phyloP scores from a whole-genome alignment of 2,888 invertebrate species.

The Arge pagana region DNA sequence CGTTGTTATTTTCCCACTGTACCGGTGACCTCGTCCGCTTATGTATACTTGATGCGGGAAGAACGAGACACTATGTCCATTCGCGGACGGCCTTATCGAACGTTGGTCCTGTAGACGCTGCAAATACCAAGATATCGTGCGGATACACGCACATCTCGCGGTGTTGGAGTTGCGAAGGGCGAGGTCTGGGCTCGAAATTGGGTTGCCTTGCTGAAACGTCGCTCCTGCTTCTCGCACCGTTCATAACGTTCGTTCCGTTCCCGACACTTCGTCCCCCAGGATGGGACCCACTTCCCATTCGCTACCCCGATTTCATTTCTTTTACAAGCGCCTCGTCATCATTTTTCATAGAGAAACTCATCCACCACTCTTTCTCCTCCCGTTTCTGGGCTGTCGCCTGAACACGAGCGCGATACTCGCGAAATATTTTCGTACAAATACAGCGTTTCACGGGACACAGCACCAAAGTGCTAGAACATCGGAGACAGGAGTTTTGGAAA shows the following conservation, averaged over 20 bases:
- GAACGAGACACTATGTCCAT: constrained; percentile 6
- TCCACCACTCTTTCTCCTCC: constrained; percentile 10
- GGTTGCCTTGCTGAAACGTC: constrained; percentile 8
- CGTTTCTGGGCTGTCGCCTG: constrained; percentile 1
- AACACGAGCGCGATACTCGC: not conserved
- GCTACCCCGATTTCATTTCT: constrained; percentile 53
- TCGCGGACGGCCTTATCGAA: not conserved
- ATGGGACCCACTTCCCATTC: constrained; percentile 30
- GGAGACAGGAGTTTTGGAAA: no score
- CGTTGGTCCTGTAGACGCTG: not conserved
- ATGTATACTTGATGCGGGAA: constrained; percentile 19
- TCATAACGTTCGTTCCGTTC: constrained; percentile 25
- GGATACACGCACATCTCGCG: not conserved
- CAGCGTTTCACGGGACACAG: no score
- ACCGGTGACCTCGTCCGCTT: constrained; percentile 23
- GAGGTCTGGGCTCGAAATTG: constrained; percentile 13
- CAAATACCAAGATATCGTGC: constrained; percentile 1
- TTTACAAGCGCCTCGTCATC: constrained; percentile 55
- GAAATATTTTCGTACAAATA: no score
- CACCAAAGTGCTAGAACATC: no score
- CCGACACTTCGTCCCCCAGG: constrained; percentile 28
- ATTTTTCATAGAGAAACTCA: constrained; percentile 51
- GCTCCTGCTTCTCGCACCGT: constrained; percentile 25
- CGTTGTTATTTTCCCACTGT: constrained; percentile 25
- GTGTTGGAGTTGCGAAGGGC: not conserved